These are phyloP conservation scores for Lacanobia oleracea DNA, from an alignment of 2,888 invertebrate species.

Conservation along the genomic window DNA sequence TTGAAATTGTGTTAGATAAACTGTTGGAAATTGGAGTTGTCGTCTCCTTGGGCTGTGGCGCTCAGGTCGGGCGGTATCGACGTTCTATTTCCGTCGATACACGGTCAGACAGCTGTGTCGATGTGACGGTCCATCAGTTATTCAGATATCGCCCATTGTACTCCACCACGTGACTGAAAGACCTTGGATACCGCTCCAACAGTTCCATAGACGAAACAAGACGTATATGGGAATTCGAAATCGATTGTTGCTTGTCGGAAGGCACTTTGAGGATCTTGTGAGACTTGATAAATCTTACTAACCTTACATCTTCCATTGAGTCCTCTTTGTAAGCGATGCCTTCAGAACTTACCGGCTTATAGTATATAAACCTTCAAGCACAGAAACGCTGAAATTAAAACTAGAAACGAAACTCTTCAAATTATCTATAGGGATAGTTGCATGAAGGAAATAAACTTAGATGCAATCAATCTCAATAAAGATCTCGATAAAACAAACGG, in stretches of 20 bases:
- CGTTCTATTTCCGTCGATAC: constrained; percentile 78
- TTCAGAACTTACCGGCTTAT: not conserved
- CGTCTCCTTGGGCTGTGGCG: constrained; percentile 63
- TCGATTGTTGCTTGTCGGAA: not conserved
- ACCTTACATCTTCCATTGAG: not conserved
- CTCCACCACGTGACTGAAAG: constrained; percentile 62
- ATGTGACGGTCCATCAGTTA: constrained; percentile 77
- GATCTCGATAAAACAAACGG: not conserved
- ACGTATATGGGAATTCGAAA: constrained; percentile 18
- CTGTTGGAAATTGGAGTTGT: constrained; percentile 37
- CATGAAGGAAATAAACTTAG: not conserved
- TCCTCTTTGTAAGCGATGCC: not conserved
- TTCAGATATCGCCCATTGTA: constrained; percentile 76
- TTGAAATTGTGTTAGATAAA: constrained; percentile 33
- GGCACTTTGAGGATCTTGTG: not conserved
- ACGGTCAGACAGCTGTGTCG: constrained; percentile 74
- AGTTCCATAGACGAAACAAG: constrained; percentile 33
- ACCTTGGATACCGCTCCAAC: constrained; percentile 64
- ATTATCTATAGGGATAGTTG: not conserved
- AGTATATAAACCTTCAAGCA: not conserved
- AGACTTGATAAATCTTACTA: not conserved
- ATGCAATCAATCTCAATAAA: constrained; percentile 3
- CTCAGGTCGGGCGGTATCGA: constrained; percentile 72
- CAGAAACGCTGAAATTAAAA: not conserved
- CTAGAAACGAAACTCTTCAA: not conserved